Conservation (phyloP, 2,797 vertebrate genomes). For the Sebastes vulpes region DNA sequence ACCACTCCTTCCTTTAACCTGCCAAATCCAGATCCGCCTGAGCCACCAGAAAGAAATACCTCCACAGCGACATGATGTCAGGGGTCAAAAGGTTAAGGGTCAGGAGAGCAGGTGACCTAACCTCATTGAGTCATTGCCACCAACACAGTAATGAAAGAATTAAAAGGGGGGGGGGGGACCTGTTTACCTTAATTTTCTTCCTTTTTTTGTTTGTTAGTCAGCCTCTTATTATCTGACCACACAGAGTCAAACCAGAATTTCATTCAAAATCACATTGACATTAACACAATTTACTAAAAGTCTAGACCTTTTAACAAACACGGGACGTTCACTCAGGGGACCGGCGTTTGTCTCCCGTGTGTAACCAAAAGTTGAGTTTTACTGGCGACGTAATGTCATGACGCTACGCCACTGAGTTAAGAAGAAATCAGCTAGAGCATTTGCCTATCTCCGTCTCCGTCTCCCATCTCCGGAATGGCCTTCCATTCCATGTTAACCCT, state of each 20-base stretch:
- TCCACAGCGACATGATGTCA: slow-evolving; percentile 54
- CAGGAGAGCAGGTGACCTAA: slow-evolving; percentile 57
- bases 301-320: not conserved
- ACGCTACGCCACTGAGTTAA: not conserved
- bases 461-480: no score
- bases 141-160: slow-evolving; percentile 18
- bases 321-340: not conserved
- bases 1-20: slow-evolving; percentile 76
- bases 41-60: slow-evolving; percentile 67
- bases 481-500: no score
- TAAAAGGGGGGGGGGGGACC: not conserved
- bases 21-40: slow-evolving; percentile 61
- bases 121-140: slow-evolving; percentile 54
- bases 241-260: not conserved
- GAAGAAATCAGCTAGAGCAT: no score
- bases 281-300: not conserved
- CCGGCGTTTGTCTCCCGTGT: not conserved
- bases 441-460: no score
- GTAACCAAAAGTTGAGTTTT: not conserved
- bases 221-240: not conserved
- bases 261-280: not conserved
- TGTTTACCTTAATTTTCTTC: not conserved
- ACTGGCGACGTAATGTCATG: not conserved
- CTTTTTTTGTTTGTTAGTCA: not conserved
- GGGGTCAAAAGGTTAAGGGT: slow-evolving; percentile 73